Evolutionary conservation across 2,888 invertebrate species (phyloP).

Genomic region (Cephus rjabovi): DNA sequence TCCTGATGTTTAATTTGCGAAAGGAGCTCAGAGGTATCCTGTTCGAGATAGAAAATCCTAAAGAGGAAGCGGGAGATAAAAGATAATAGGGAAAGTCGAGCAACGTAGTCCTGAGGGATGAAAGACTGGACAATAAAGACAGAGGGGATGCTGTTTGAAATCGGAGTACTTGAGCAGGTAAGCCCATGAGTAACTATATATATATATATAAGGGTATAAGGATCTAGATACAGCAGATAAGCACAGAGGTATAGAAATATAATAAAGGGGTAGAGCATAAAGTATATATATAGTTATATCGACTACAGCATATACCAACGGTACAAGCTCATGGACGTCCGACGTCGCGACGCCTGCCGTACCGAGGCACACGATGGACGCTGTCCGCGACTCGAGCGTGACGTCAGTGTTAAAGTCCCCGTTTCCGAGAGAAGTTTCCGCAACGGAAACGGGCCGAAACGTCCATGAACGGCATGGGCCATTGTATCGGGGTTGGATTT

Average conservation of each 20-base stretch:
- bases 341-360: background rate
- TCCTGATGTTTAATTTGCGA: background rate
- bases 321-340: background rate
- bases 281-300: background rate
- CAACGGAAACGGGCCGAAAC: slow-evolving; percentile 55
- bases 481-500: slow-evolving; percentile 52
- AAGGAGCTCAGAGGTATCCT: background rate
- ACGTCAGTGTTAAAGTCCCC: slow-evolving; percentile 55
- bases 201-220: too few relatives aligned
- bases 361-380: background rate
- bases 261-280: background rate
- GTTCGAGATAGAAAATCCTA: background rate
- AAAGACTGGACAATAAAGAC: background rate
- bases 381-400: slow-evolving; percentile 22
- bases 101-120: background rate
- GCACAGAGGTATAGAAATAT: background rate
- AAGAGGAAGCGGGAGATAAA: background rate
- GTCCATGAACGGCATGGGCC: slow-evolving; percentile 43
- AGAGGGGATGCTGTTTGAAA: background rate
- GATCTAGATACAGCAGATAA: background rate
- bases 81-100: background rate
- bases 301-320: background rate
- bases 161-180: too few relatives aligned
- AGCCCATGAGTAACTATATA: too few relatives aligned
- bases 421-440: slow-evolving; percentile 59